phyloP scores from a whole-genome alignment of 2,888 invertebrate species.

The Anodontia alba region DNA sequence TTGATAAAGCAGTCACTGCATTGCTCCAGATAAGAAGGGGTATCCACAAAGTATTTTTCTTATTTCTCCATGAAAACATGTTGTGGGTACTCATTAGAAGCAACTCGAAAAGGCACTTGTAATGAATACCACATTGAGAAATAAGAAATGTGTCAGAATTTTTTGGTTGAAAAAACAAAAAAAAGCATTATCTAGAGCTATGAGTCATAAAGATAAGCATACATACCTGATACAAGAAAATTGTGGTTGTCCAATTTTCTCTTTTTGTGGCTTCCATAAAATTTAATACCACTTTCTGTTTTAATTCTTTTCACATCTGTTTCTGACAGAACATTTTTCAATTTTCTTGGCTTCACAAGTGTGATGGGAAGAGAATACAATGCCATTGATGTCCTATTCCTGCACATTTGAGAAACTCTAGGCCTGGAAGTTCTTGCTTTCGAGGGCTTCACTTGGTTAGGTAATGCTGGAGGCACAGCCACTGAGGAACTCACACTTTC shows the following conservation, averaged over 20 bases:
- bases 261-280: conserved; percentile 72
- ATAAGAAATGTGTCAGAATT: too few relatives aligned
- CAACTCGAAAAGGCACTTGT: too few relatives aligned
- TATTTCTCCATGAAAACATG: too few relatives aligned
- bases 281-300: conserved; percentile 75
- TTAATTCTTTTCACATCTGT: conserved; percentile 78
- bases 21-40: too few relatives aligned
- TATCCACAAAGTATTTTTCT: too few relatives aligned
- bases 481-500: conserved; percentile 14
- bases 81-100: too few relatives aligned
- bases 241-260: conserved; percentile 73
- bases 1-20: too few relatives aligned
- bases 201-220: too few relatives aligned
- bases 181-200: too few relatives aligned
- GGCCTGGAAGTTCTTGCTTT: conserved; percentile 31
- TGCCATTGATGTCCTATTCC: conserved; percentile 41
- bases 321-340: conserved; percentile 74
- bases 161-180: too few relatives aligned
- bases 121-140: too few relatives aligned
- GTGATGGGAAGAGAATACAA: conserved; percentile 66
- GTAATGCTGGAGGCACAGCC: conserved; percentile 7
- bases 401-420: conserved; percentile 21
- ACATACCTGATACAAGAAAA: conserved; percentile 72
- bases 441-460: conserved; percentile 17
- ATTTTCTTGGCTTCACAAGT: conserved; percentile 68